A percentile compares a stretch with the other conserved stretches of the same genome.
Conservation (phyloP, 2,888 invertebrate species). For the Coleophora deauratella region DNA sequence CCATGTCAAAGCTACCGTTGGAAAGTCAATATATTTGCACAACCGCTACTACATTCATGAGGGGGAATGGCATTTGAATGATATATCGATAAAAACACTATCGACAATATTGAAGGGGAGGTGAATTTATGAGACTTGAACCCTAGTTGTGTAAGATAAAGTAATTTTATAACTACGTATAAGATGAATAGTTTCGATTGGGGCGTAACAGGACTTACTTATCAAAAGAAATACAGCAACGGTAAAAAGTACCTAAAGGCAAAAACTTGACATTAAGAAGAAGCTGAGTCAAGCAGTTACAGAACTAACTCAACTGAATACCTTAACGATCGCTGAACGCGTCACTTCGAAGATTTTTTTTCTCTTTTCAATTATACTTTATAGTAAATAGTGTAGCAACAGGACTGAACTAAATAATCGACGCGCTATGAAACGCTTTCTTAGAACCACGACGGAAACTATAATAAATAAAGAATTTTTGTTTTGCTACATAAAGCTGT, state of each 20-base stretch:
- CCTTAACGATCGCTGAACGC: slow-evolving; percentile 30
- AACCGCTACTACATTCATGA: slow-evolving; percentile 3
- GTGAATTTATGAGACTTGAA: slow-evolving; percentile 26
- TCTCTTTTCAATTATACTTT: slow-evolving; percentile 25
- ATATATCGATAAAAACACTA: slow-evolving; percentile 12
- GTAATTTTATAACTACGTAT: background rate
- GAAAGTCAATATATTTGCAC: slow-evolving; percentile 14
- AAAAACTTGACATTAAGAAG: too few species aligned
- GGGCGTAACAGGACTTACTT: too few species aligned
- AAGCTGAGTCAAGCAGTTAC: too few species aligned
- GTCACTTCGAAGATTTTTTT: slow-evolving; percentile 30
- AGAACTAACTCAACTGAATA: slow-evolving; percentile 30
- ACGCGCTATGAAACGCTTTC: slow-evolving; percentile 30
- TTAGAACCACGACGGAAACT: slow-evolving; percentile 26
- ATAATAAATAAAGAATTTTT: slow-evolving; percentile 11
- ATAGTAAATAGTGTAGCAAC: slow-evolving; percentile 28
- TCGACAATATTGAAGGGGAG: slow-evolving; percentile 23
- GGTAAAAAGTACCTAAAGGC: too few species aligned
- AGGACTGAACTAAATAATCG: slow-evolving; percentile 22
- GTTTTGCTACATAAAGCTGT: slow-evolving; percentile 12
- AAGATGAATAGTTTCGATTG: background rate
- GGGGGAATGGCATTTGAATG: slow-evolving; percentile 6
- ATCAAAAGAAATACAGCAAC: too few species aligned
- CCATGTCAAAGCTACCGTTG: background rate
- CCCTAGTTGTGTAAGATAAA: slow-evolving; percentile 20